These are phyloP conservation scores for Thunnus thynnus DNA, from an alignment of 2,113 vertebrate genomes.

Conservation along the genomic window DNA sequence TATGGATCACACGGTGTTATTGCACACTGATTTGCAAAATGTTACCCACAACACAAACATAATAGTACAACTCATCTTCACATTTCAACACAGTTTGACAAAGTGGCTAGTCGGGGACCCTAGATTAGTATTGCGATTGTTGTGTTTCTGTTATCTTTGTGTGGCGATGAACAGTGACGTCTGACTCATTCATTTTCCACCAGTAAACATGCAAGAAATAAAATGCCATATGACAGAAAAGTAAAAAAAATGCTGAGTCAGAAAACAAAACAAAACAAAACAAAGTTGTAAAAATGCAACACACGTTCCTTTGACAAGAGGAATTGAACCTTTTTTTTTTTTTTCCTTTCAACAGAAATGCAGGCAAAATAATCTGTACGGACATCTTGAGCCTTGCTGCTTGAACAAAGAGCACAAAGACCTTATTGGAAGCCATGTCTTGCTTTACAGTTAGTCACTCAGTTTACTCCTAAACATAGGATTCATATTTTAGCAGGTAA, in stretches of 20 bases:
- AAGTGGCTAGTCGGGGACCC: constrained; percentile 59
- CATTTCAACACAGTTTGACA: constrained; percentile 73
- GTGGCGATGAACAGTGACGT: constrained; percentile 57
- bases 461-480: constrained; percentile 27
- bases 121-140: constrained; percentile 69
- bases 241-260: constrained; percentile 41
- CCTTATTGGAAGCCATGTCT: constrained; percentile 26
- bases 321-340: constrained; percentile 33
- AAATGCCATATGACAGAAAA: constrained; percentile 50
- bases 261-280: background rate
- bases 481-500: constrained; percentile 22
- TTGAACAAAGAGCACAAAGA: constrained; percentile 56
- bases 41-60: constrained; percentile 69
- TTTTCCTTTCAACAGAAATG: constrained; percentile 31
- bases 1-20: constrained; percentile 66
- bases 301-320: constrained; percentile 32
- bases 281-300: constrained; percentile 33
- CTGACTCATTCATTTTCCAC: constrained; percentile 54
- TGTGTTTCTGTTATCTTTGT: constrained; percentile 60
- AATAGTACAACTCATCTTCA: constrained; percentile 62
- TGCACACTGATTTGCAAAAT: constrained; percentile 75
- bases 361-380: constrained; percentile 41
- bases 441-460: constrained; percentile 12
- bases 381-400: constrained; percentile 66
- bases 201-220: constrained; percentile 76